Conservation (phyloP, 2,888 invertebrate species). For the Caenorhabditis doughertyi region DNA sequence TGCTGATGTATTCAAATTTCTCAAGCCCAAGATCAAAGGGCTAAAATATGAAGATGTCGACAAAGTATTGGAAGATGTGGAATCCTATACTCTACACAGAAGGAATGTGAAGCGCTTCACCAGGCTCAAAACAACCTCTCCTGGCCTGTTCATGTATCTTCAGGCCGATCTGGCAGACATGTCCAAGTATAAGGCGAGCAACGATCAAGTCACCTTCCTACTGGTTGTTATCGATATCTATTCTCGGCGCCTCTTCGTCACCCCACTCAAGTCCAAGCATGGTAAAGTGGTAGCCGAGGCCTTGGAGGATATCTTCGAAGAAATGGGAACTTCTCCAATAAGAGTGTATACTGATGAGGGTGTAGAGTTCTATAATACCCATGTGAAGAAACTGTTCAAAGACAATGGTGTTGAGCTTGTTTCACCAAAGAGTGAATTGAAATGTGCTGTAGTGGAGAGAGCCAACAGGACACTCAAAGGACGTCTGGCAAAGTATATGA, state of each 20-base stretch:
- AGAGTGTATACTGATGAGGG: conserved; percentile 5
- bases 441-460: conserved; percentile 6
- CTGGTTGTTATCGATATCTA: conserved; percentile 3
- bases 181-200: not conserved
- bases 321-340: not conserved
- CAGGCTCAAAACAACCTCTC: not conserved
- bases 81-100: not conserved
- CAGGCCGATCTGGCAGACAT: conserved; percentile 11
- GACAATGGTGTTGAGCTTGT: not conserved
- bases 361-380: conserved; percentile 1
- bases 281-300: not conserved
- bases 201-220: not conserved
- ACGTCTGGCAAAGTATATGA: conserved; percentile 25
- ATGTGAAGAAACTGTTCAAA: not conserved
- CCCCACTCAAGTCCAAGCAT: not conserved
- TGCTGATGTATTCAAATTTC: not conserved
- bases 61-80: conserved; percentile 4
- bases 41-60: not conserved
- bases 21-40: not conserved
- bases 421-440: conserved; percentile 8
- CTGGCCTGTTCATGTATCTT: not conserved
- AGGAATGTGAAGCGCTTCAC: not conserved
- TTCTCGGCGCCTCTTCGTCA: not conserved
- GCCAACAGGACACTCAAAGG: conserved; percentile 15
- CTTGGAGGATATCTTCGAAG: not conserved